These are phyloP conservation scores for Odontamblyopus rebecca DNA, from an alignment of 2,797 vertebrate species.

Conservation along the genomic window DNA sequence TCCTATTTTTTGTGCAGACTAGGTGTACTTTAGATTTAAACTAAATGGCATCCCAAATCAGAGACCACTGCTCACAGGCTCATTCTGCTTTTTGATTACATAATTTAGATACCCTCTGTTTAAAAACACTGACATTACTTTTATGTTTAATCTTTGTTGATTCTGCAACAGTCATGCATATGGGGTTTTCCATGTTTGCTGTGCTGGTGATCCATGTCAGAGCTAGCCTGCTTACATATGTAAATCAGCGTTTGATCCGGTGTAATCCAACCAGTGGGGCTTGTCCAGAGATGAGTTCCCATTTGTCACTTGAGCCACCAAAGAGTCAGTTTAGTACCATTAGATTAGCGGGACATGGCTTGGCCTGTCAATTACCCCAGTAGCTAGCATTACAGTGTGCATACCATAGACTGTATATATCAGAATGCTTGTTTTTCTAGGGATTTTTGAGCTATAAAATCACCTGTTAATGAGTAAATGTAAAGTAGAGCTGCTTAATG, in stretches of 20 bases:
- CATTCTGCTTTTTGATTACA: too few species aligned
- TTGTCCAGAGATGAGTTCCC: neutral
- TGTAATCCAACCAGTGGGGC: slow-evolving; percentile 1
- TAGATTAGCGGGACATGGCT: neutral
- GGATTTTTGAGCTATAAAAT: too few species aligned
- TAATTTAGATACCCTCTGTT: too few species aligned
- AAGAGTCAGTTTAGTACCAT: neutral
- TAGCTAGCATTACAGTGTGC: neutral
- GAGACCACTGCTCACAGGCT: too few species aligned
- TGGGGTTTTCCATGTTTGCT: neutral
- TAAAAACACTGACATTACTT: too few species aligned
- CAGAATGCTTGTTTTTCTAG: too few species aligned
- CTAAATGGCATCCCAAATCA: too few species aligned
- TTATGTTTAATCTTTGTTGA: neutral
- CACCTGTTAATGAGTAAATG: too few species aligned
- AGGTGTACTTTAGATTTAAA: too few species aligned
- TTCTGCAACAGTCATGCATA: neutral
- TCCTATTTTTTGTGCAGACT: neutral
- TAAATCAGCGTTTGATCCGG: neutral
- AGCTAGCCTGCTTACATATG: neutral
- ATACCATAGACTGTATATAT: too few species aligned
- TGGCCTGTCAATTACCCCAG: neutral
- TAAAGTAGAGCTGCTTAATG: too few species aligned
- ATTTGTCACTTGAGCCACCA: neutral
- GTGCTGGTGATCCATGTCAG: neutral